These are phyloP conservation scores for Drosophila ohnishii DNA, from an alignment of 1,140 invertebrate genomes.

Conservation along the genomic window DNA sequence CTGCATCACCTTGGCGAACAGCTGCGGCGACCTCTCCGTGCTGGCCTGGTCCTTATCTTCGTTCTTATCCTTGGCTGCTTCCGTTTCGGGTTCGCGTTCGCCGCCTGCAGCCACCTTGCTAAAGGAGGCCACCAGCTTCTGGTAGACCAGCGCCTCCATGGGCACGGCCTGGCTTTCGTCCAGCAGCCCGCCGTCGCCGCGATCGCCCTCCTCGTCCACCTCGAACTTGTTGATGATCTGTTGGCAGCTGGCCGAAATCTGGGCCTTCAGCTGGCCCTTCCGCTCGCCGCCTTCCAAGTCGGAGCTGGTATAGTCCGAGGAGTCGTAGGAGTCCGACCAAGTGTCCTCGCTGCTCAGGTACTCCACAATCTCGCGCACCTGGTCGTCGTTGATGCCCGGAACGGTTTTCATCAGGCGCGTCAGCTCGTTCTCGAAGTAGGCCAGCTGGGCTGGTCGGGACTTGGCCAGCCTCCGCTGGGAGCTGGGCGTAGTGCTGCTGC, in stretches of 20 bases:
- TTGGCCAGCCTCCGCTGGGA: slow-evolving; percentile 82
- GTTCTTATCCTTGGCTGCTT: slow-evolving; percentile 31
- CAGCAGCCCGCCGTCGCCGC: slow-evolving; percentile 84
- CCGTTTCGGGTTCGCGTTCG: slow-evolving; percentile 26
- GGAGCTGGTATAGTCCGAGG: slow-evolving; percentile 94
- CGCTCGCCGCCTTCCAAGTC: slow-evolving; percentile 89
- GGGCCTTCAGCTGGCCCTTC: slow-evolving; percentile 90
- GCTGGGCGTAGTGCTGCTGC: slow-evolving; percentile 82
- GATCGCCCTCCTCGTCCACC: slow-evolving; percentile 84
- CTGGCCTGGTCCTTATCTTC: slow-evolving; percentile 51
- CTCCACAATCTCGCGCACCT: slow-evolving; percentile 95
- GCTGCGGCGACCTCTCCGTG: slow-evolving; percentile 89
- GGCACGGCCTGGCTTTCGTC: slow-evolving; percentile 85
- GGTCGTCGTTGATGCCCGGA: slow-evolving; percentile 93
- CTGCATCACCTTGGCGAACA: slow-evolving; percentile 96
- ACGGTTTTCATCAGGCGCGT: slow-evolving; percentile 96
- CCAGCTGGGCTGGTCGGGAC: slow-evolving; percentile 89
- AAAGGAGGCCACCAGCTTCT: slow-evolving; percentile 91
- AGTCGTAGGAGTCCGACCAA: slow-evolving; percentile 96
- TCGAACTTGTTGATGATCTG: slow-evolving; percentile 95
- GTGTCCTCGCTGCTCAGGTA: slow-evolving; percentile 95
- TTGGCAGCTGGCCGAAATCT: slow-evolving; percentile 93
- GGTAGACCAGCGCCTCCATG: slow-evolving; percentile 91
- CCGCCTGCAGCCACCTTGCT: slow-evolving; percentile 87
- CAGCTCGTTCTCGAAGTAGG: slow-evolving; percentile 94